Evolutionary conservation across 2,797 vertebrate species (phyloP).

Genomic region (Pseudotriccus pelzelni): DNA sequence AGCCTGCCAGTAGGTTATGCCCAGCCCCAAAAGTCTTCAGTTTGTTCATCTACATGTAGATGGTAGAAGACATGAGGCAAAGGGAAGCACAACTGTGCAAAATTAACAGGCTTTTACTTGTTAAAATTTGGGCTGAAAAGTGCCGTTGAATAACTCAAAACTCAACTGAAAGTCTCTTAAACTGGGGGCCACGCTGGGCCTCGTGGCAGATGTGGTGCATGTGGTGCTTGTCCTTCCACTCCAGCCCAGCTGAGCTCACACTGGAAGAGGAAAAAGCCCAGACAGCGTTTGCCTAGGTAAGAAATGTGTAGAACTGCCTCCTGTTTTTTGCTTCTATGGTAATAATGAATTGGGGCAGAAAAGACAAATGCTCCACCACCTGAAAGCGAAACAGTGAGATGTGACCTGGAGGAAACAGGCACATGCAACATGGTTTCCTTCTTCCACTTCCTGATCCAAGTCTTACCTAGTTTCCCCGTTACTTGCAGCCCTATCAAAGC

Average conservation of each 20-base stretch:
- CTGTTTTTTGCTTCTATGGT: background rate
- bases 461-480: background rate
- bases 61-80: background rate
- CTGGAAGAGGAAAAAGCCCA: background rate
- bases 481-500: background rate
- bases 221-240: background rate
- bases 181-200: rapidly evolving
- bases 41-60: background rate
- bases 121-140: background rate
- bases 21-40: background rate
- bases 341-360: background rate
- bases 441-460: background rate
- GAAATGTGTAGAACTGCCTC: background rate
- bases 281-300: background rate
- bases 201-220: rapidly evolving
- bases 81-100: background rate
- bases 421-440: background rate
- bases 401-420: background rate
- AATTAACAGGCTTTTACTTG: background rate
- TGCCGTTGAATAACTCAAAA: background rate
- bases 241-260: background rate
- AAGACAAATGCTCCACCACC: background rate
- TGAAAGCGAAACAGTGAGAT: background rate
- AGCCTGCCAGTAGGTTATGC: rapidly evolving
- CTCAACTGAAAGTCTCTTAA: background rate